These are phyloP conservation scores for Rugalucina vietnamica DNA, from an alignment of 2,888 invertebrate genomes.

Conservation along the genomic window DNA sequence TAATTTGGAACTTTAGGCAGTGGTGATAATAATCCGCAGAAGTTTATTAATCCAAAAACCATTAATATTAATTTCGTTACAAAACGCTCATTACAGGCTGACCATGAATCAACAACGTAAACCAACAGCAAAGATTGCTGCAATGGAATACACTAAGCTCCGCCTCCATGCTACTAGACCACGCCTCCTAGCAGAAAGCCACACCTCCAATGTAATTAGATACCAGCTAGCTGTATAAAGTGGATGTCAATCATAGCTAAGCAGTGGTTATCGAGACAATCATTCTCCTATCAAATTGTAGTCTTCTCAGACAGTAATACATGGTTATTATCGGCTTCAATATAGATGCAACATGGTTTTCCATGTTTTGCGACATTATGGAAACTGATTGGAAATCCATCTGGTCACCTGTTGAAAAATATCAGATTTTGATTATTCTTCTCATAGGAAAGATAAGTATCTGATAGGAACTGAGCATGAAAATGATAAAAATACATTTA, in stretches of 20 bases:
- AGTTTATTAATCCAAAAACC: constrained; percentile 51
- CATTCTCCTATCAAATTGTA: constrained; percentile 52
- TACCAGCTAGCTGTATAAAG: constrained; percentile 33
- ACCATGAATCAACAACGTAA: constrained; percentile 33
- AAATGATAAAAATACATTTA: not conserved
- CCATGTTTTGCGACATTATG: constrained; percentile 20
- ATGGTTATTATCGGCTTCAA: not conserved
- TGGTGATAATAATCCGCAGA: constrained; percentile 8
- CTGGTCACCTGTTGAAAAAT: constrained; percentile 13
- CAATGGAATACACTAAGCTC: constrained; percentile 23
- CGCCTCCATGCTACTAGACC: constrained; percentile 22
- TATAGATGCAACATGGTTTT: constrained; percentile 54
- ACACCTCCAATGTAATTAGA: constrained; percentile 42
- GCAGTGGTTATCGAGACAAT: constrained; percentile 50
- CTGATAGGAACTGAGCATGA: constrained; percentile 1
- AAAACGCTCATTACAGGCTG: constrained; percentile 62
- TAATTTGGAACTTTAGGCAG: not conserved
- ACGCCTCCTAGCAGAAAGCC: not conserved
- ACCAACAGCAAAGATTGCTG: not conserved
- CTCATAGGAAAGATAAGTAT: constrained; percentile 8
- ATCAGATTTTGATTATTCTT: constrained; percentile 3
- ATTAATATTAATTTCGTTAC: constrained; percentile 66
- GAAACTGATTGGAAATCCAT: constrained; percentile 3
- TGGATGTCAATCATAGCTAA: constrained; percentile 58
- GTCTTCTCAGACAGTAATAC: constrained; percentile 9